Percentiles rank a stretch among this genome's conserved stretches.
phyloP scores from a whole-genome alignment of 2,888 invertebrate genomes.

The Apotomis turbidana region DNA sequence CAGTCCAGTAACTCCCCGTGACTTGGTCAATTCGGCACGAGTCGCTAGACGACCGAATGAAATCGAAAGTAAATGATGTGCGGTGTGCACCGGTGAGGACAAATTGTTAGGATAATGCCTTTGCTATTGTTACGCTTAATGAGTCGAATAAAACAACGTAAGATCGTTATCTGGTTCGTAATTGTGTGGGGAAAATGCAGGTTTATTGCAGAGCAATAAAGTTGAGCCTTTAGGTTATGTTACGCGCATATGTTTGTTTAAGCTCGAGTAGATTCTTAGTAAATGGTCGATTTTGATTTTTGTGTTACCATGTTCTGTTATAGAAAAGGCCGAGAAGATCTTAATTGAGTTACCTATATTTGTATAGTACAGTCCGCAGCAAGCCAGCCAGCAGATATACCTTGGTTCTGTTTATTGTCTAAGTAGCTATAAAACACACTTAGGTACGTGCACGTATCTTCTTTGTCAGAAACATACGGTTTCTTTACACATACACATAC shows the following conservation, averaged over 20 bases:
- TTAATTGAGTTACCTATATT: too few species aligned
- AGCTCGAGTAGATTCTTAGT: background rate
- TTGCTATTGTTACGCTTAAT: constrained; percentile 54
- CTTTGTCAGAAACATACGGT: too few species aligned
- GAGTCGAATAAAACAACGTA: constrained; percentile 26
- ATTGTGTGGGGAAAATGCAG: constrained; percentile 8
- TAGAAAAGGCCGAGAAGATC: too few species aligned
- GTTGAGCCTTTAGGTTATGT: background rate
- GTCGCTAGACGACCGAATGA: constrained; percentile 46
- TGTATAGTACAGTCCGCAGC: too few species aligned
- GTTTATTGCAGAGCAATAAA: constrained; percentile 14
- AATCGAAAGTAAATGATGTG: constrained; percentile 50
- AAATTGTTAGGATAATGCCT: constrained; percentile 53
- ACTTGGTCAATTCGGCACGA: constrained; percentile 59
- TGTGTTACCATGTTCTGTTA: too few species aligned
- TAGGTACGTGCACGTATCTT: too few species aligned
- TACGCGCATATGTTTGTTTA: background rate
- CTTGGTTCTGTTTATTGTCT: too few species aligned
- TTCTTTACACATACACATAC: too few species aligned
- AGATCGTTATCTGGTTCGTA: constrained; percentile 10
- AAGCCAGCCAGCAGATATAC: too few species aligned
- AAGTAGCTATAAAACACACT: too few species aligned
- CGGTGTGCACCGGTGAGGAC: constrained; percentile 40
- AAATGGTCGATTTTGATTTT: background rate
- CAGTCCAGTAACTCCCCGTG: constrained; percentile 60